Base-by-base conservation (phyloP, 1,140 invertebrate species). In the Melitaea cinxia region DNA sequence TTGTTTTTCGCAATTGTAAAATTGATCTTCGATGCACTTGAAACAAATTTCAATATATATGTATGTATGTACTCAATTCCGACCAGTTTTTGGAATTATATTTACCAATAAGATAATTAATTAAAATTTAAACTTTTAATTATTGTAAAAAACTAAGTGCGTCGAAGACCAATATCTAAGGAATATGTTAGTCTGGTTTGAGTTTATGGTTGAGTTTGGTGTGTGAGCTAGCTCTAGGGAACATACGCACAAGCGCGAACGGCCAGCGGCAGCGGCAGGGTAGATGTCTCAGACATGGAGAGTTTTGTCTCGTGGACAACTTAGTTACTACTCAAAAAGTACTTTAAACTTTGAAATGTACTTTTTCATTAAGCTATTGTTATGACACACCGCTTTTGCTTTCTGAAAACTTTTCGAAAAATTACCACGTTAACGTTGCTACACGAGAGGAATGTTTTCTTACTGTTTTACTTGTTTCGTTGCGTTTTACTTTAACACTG, bases 261-360 rank as follows among this genome's bases (percentile, higher is more conserved):
- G 39, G 59, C 35, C 71, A 54, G 61, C 67, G 23, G 63, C 64
- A 58, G 59, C 76, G 75, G 83, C 79, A 77, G 74, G 73, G 75
- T 83, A 85, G 80, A 79, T 80, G 75, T 80, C 77, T 72, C 74
- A 70, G 73, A 75, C 75, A 74, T 76, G 61, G 61, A 73, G 63
- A 60, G 74, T 78, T 45, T 78, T 68, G 73, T 80, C 74, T 77
- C 72, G 67, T 71, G 72, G 75, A 80, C 74, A 68, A 75, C 42
- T 58, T 47, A 47, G 55, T 47, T 54, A 54, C 30, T 54, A 47
- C 56, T n/a, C n/a, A n/a, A n/a, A n/a, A n/a, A n/a, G n/a, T n/a
- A n/a, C n/a, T n/a, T n/a, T n/a, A n/a, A n/a, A 58, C 42, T 26
- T 14, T 26, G n/a, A 10, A 49, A 9, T 39, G 24, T 45, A 17